A percentile compares a stretch with the other conserved stretches of the same genome.
These are phyloP conservation scores for Sarcoramphus papa DNA, from an alignment of 2,797 vertebrate genomes.

Conservation along the genomic window DNA sequence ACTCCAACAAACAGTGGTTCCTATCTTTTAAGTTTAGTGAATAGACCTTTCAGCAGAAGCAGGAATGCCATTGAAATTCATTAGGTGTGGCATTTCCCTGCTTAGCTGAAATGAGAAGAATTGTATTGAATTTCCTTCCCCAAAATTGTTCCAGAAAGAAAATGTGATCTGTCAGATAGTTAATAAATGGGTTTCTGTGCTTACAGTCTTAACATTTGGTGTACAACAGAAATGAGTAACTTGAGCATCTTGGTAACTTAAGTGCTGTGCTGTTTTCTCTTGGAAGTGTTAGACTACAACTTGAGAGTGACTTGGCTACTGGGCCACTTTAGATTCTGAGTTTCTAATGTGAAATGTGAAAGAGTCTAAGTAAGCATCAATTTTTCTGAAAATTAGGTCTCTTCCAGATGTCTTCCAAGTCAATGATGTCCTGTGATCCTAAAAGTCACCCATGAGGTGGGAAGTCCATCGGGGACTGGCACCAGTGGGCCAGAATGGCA, in stretches of 20 bases:
- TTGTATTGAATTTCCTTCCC: constrained; percentile 46
- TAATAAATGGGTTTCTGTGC: constrained; percentile 27
- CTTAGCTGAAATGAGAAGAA: constrained; percentile 14
- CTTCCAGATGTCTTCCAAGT: neutral
- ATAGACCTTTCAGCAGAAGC: constrained; percentile 15
- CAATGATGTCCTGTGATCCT: neutral
- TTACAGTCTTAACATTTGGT: neutral
- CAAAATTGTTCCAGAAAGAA: neutral
- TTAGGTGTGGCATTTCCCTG: constrained; percentile 42
- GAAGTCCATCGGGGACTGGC: neutral
- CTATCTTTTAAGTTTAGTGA: constrained; percentile 14
- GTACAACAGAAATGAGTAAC: neutral
- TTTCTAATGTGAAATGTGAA: neutral
- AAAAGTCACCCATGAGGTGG: neutral
- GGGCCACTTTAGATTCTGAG: neutral
- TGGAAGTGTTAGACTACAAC: neutral
- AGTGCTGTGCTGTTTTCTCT: neutral
- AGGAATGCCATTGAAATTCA: constrained; percentile 31
- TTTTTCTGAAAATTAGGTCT: neutral
- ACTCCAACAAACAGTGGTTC: neutral
- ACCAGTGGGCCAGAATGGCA: neutral
- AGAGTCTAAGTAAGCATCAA: neutral
- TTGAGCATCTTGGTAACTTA: neutral
- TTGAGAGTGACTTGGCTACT: neutral
- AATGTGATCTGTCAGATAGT: constrained; percentile 22